Percentiles rank a stretch among this genome's conserved stretches.
Evolutionary conservation across 2,113 vertebrate genomes (phyloP).

Genomic region (Oreotrochilus melanogaster): DNA sequence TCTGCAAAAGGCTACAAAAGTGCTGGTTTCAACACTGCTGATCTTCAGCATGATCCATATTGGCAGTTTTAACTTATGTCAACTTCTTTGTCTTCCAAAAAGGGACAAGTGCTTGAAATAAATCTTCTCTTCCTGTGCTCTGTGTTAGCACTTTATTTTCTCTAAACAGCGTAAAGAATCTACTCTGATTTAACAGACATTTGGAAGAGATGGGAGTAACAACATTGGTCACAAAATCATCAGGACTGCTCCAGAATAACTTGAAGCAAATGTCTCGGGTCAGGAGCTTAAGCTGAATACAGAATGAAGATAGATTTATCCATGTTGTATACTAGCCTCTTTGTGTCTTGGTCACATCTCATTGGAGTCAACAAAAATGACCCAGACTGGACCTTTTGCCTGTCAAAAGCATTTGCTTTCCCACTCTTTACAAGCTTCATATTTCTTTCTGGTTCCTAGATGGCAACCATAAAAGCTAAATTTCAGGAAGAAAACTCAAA

Average conservation of each 20-base stretch:
- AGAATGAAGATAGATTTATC: background rate
- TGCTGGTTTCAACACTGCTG: background rate
- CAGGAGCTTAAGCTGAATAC: background rate
- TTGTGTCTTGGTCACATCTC: background rate
- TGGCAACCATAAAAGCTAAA: background rate
- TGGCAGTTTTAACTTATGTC: conserved; percentile 33
- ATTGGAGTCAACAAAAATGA: background rate
- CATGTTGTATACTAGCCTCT: background rate
- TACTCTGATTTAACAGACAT: conserved; percentile 35
- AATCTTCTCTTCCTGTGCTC: conserved; percentile 7
- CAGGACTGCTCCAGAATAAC: background rate
- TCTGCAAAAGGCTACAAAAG: background rate
- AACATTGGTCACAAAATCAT: background rate
- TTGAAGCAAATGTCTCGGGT: background rate
- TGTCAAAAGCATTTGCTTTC: background rate
- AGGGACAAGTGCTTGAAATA: conserved; percentile 1
- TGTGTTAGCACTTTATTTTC: conserved; percentile 37
- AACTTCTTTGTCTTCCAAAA: conserved; percentile 27
- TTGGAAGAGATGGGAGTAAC: background rate
- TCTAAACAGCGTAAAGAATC: background rate
- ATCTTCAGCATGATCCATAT: conserved; percentile 22
- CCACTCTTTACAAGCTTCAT: background rate
- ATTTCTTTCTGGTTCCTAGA: background rate
- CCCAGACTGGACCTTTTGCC: background rate
- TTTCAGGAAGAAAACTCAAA: background rate